phyloP scores from a whole-genome alignment of 2,113 vertebrate genomes.

The Aphelocoma coerulescens region DNA sequence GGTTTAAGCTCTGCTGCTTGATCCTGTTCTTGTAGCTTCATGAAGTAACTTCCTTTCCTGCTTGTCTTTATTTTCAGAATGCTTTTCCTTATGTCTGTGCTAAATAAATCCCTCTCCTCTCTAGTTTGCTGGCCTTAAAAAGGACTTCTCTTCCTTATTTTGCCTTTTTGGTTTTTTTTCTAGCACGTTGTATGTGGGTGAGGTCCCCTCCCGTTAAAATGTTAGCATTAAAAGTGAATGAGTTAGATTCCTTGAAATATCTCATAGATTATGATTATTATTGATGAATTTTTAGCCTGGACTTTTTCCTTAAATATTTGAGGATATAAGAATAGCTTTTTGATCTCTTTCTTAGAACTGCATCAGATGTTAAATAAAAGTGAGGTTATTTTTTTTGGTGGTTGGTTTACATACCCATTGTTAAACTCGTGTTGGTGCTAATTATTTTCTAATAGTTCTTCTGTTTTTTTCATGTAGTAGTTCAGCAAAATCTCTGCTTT shows the following conservation, averaged over 20 bases:
- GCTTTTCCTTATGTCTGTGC: background rate
- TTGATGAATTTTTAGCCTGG: background rate
- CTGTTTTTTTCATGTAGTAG: background rate
- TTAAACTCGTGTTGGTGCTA: background rate
- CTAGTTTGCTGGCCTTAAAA: background rate
- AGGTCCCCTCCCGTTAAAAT: background rate
- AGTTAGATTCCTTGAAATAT: background rate
- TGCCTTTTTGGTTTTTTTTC: background rate
- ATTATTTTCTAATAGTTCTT: background rate
- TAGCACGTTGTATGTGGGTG: background rate
- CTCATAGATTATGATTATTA: background rate
- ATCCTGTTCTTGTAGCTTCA: background rate
- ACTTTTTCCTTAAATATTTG: background rate
- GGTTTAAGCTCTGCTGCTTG: background rate
- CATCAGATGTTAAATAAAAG: background rate
- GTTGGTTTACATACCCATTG: background rate
- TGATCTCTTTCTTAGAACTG: background rate
- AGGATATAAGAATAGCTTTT: background rate
- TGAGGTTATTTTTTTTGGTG: background rate
- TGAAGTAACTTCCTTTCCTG: background rate
- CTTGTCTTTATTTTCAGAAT: background rate
- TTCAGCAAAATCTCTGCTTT: background rate
- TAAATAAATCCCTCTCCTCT: background rate
- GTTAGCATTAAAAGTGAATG: background rate
- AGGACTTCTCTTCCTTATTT: background rate